Evolutionary conservation across 2,113 vertebrate genomes (phyloP).

Genomic region (Glareola pratincola): DNA sequence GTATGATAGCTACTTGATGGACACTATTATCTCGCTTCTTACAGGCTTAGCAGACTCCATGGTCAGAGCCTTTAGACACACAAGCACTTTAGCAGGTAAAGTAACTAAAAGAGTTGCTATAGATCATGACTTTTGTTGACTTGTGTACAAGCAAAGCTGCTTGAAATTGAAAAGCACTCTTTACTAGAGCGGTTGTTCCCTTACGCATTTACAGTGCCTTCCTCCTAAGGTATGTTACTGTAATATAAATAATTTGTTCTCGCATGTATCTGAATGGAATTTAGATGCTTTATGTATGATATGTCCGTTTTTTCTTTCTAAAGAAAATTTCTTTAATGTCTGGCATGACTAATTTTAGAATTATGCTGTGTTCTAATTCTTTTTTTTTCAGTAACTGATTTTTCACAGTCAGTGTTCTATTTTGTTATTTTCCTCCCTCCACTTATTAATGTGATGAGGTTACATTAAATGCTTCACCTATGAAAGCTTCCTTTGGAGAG

Average conservation of each 20-base stretch:
- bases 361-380: neutral
- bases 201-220: neutral
- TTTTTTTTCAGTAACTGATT: neutral
- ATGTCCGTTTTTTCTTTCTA: neutral
- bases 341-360: neutral
- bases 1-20: conserved; percentile 87
- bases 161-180: neutral
- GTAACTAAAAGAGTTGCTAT: neutral
- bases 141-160: neutral
- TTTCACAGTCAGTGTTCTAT: neutral
- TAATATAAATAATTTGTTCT: neutral
- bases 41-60: conserved; percentile 84
- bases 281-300: neutral
- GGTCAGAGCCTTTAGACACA: conserved; percentile 88
- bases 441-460: neutral
- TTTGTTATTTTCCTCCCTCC: neutral
- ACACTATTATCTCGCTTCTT: conserved; percentile 84
- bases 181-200: neutral
- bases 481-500: neutral
- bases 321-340: neutral
- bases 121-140: neutral
- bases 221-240: neutral
- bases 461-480: neutral
- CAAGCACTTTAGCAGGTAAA: conserved; percentile 90
- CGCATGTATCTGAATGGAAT: neutral